These are phyloP conservation scores for Mirounga angustirostris DNA, from an alignment of 2,113 vertebrate genomes.

Conservation along the genomic window DNA sequence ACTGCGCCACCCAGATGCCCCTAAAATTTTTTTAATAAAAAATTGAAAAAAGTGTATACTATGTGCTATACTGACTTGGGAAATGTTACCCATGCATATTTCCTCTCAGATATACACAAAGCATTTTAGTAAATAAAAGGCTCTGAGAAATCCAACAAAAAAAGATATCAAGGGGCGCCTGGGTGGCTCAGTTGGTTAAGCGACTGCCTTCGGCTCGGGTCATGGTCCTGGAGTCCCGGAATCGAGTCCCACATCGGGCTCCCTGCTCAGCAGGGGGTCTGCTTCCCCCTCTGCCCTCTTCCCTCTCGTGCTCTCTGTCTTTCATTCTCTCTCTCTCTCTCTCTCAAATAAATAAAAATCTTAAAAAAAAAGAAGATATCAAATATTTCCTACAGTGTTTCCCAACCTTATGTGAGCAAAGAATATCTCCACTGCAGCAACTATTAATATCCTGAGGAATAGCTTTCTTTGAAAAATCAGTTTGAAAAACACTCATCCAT, in stretches of 20 bases:
- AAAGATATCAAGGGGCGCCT: not conserved
- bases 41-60: not conserved
- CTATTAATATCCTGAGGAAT: not conserved
- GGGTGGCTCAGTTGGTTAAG: too few relatives aligned
- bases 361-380: not conserved
- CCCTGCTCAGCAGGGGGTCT: too few relatives aligned
- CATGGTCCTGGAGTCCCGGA: too few relatives aligned
- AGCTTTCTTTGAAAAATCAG: not conserved
- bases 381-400: not conserved
- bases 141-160: not conserved
- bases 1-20: not conserved
- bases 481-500: not conserved
- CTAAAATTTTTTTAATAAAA: not conserved
- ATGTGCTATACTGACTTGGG: not conserved
- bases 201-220: too few relatives aligned
- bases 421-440: not conserved
- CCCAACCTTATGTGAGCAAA: not conserved
- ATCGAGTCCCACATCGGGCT: too few relatives aligned
- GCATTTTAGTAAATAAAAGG: constrained; percentile 4
- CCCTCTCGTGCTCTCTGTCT: too few relatives aligned
- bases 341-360: too few relatives aligned
- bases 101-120: not conserved
- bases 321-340: too few relatives aligned
- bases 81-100: not conserved
- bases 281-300: too few relatives aligned